Evolutionary conservation across 1,140 invertebrate species (phyloP).

Genomic region (Teleopsis dalmanni): DNA sequence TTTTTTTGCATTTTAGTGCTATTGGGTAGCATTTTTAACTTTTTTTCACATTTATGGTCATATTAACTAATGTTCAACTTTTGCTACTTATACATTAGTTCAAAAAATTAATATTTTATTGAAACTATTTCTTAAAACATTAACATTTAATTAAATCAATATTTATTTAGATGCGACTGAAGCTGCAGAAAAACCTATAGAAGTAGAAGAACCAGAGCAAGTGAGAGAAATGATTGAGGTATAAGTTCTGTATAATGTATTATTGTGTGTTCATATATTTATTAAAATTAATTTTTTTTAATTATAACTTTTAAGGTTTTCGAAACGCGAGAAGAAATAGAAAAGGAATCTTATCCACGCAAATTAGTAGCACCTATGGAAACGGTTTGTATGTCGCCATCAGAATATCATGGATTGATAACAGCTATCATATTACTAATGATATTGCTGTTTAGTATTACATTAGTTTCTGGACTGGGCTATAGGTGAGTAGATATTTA

Average conservation of each 20-base stretch:
- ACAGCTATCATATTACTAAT: slow-evolving; percentile 62
- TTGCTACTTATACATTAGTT: no score
- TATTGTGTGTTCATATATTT: neutral
- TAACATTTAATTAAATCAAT: no score
- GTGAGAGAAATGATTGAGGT: slow-evolving; percentile 83
- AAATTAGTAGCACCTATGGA: slow-evolving; percentile 52
- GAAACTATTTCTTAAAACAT: no score
- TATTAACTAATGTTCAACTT: no score
- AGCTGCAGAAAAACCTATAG: no score
- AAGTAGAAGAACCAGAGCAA: slow-evolving; percentile 57
- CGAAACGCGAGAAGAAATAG: slow-evolving; percentile 64
- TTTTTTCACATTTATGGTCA: no score
- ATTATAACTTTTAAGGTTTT: slow-evolving; percentile 46
- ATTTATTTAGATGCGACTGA: no score
- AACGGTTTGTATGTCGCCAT: slow-evolving; percentile 62
- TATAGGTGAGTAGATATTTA: slow-evolving; percentile 50
- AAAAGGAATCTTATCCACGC: slow-evolving; percentile 52
- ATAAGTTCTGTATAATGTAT: neutral
- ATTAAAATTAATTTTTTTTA: neutral
- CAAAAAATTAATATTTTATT: no score
- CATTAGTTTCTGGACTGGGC: slow-evolving; percentile 56
- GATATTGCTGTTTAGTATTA: slow-evolving; percentile 58
- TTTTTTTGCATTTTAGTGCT: no score
- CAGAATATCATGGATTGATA: slow-evolving; percentile 70
- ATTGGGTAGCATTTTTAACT: no score